Evolutionary conservation across 2,888 invertebrate species (phyloP), one percentile per base, ranked within the genome.

Genomic region (Tetramorium bicarinatum): DNA sequence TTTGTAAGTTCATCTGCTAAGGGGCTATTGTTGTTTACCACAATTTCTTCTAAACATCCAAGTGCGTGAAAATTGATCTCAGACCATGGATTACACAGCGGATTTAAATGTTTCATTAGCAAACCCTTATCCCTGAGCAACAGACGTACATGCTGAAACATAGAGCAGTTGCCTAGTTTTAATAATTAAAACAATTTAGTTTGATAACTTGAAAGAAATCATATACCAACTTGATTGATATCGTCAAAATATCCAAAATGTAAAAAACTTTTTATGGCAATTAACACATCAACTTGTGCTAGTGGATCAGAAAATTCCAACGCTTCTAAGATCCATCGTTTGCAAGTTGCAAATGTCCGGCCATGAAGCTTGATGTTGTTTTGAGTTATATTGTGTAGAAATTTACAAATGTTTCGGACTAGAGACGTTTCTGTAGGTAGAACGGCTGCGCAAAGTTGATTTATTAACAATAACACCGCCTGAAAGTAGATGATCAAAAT

Each of bases 11-110:
- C 91, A 18, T 84, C 61, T n/a, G 88, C 25, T 80, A 94, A 76
- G 4, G 85, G 80, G n/a, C 83, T 89, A 52, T 89, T 88, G 59
- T 81, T 87, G 54, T 91, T 93, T 15, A 86, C 34, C 25, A 94
- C 72, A 85, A 94, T 91, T 71, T 90, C 91, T 90, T 93, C 93
- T 59, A 94, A 81, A 67, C 94, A 94, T 21, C 85, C 88, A 44
- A 94, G 82, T 2, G 93, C 92, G 44, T 92, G 76, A 69, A 91
- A 91, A 82, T 92, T 91, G 18, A 86, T 88, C 88, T 94, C 93
- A 18, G 85, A 88, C 91, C 92, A 93, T 34, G 91, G 84, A 7
- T 74, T 47, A 77, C 85, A 82, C 13, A 79, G 11, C 52, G 87
- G 85, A 84, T 83, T 85, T 76, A 92, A 87, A 59, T 92, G 84